Conservation (phyloP, 2,888 invertebrate species). For the Tenthredo notha region DNA sequence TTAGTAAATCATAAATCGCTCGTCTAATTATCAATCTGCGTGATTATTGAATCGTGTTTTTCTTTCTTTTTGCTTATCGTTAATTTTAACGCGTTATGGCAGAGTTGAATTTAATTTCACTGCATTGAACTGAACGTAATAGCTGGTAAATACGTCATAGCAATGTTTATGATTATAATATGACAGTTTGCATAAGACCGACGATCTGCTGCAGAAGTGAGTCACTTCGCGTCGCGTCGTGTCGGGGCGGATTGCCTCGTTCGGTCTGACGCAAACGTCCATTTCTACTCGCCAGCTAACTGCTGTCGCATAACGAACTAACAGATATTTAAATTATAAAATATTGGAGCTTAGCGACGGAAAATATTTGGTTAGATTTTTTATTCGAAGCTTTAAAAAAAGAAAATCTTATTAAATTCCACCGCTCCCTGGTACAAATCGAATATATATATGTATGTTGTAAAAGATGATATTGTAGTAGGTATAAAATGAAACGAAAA, state of each 20-base stretch:
- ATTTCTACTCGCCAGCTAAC: neutral
- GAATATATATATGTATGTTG: neutral
- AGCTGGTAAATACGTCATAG: neutral
- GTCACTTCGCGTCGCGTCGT: neutral
- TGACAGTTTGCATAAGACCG: conserved; percentile 3
- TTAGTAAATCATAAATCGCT: neutral
- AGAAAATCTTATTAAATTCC: neutral
- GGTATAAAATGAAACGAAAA: neutral
- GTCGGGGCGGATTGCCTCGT: neutral
- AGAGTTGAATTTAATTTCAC: neutral
- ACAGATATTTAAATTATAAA: neutral
- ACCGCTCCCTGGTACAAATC: neutral
- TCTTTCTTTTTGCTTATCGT: neutral
- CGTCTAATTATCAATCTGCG: neutral
- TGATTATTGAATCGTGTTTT: neutral
- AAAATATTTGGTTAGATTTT: neutral
- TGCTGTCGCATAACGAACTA: neutral
- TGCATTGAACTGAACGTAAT: neutral
- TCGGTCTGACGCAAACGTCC: neutral
- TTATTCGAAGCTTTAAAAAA: neutral
- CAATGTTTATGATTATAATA: conserved; percentile 4
- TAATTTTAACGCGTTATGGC: neutral
- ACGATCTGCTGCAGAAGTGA: neutral
- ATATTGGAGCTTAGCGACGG: neutral
- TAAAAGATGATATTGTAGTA: neutral